Conservation (phyloP, 1,140 invertebrate species). For the Sycophaga agraensis region DNA sequence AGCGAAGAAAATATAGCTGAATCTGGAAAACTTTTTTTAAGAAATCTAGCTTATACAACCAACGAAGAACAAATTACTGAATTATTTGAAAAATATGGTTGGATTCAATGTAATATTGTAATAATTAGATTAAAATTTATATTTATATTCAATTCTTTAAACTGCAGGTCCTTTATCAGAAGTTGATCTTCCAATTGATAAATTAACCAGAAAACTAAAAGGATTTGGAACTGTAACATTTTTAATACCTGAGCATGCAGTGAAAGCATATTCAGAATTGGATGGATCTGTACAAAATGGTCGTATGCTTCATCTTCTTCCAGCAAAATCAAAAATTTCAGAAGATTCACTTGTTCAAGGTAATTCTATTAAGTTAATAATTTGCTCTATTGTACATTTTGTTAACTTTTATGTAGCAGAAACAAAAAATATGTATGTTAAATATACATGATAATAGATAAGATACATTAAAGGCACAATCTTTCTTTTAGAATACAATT, state of each 20-base stretch:
- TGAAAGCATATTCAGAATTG: conserved; percentile 81
- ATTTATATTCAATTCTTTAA: background rate
- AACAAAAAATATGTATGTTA: too few species aligned
- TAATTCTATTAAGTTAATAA: conserved; percentile 40
- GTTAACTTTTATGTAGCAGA: background rate
- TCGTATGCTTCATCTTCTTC: conserved; percentile 89
- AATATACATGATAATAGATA: too few species aligned
- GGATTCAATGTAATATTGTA: conserved; percentile 23
- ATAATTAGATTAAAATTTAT: background rate
- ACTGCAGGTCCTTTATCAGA: conserved; percentile 80
- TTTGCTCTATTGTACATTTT: too few species aligned
- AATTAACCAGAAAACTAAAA: conserved; percentile 79
- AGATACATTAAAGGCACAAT: too few species aligned
- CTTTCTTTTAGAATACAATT: too few species aligned
- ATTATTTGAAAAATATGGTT: conserved; percentile 88
- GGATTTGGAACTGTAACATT: conserved; percentile 94
- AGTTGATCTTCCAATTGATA: conserved; percentile 87
- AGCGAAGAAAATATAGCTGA: conserved; percentile 83
- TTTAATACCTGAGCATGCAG: conserved; percentile 93
- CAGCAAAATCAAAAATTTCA: conserved; percentile 74
- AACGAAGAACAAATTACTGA: conserved; percentile 85
- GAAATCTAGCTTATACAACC: conserved; percentile 88
- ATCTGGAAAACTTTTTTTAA: conserved; percentile 91
- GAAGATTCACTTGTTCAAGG: conserved; percentile 61
- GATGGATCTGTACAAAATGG: conserved; percentile 91